These are phyloP conservation scores for Actenoides lindsayi DNA, from an alignment of 2,113 vertebrate genomes.

Conservation along the genomic window DNA sequence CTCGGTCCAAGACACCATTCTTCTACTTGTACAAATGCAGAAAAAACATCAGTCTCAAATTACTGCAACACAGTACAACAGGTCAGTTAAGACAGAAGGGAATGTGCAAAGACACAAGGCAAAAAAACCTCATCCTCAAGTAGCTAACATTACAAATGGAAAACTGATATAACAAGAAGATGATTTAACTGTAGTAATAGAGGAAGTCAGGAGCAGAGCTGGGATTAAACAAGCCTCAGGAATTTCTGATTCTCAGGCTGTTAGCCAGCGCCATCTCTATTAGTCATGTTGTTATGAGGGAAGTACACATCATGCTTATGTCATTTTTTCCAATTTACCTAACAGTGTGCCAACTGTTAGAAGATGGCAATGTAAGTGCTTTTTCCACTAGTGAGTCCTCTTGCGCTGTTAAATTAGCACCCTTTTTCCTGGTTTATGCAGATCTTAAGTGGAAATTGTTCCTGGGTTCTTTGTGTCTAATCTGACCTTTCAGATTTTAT, in stretches of 20 bases:
- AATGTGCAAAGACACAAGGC: neutral
- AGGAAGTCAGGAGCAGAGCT: neutral
- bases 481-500: constrained; percentile 22
- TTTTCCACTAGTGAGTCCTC: neutral
- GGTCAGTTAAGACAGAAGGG: neutral
- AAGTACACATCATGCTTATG: neutral
- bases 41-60: neutral
- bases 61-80: neutral
- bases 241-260: neutral
- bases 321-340: constrained; percentile 18
- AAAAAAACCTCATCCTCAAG: neutral
- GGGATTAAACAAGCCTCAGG: neutral
- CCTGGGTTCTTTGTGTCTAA: neutral
- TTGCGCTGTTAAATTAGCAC: neutral
- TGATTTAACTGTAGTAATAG: neutral
- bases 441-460: constrained; percentile 2
- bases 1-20: neutral
- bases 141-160: neutral
- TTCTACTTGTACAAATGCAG: neutral
- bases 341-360: neutral
- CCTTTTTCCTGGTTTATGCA: neutral
- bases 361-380: neutral
- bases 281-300: neutral
- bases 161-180: neutral
- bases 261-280: neutral